Evolutionary conservation across 2,888 invertebrate species (phyloP).

Genomic region (Polydrusus cervinus): DNA sequence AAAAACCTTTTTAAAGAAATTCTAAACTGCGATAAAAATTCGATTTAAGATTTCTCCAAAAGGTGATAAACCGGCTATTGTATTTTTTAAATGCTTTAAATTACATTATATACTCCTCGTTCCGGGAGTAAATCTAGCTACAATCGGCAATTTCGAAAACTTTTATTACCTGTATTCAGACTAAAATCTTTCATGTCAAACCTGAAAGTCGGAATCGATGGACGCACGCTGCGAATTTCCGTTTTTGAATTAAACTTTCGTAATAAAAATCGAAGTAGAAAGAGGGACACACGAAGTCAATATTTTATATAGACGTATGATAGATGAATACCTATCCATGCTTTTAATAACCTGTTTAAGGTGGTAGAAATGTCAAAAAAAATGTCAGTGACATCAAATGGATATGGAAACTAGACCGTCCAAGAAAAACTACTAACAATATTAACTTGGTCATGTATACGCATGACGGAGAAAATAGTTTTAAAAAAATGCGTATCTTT

Average conservation of each 20-base stretch:
- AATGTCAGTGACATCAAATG: no score
- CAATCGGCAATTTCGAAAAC: constrained; percentile 28
- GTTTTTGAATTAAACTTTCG: constrained; percentile 62
- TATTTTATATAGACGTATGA: constrained; percentile 61
- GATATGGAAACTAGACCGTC: no score
- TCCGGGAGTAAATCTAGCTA: constrained; percentile 1
- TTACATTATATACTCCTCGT: constrained; percentile 6
- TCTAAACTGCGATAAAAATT: constrained; percentile 8
- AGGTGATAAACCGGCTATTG: constrained; percentile 9
- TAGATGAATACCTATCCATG: constrained; percentile 65
- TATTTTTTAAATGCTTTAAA: constrained; percentile 6
- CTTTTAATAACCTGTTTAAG: no score
- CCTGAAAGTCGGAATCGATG: constrained; percentile 47
- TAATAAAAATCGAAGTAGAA: constrained; percentile 61
- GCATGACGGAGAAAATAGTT: no score
- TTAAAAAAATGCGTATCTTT: no score
- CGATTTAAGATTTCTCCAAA: constrained; percentile 8
- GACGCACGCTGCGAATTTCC: constrained; percentile 44
- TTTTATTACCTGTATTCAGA: constrained; percentile 34
- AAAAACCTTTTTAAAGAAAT: neutral
- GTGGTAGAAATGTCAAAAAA: no score
- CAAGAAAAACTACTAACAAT: no score
- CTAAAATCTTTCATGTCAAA: constrained; percentile 51
- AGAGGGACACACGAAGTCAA: constrained; percentile 54
- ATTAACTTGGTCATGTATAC: no score